Evolutionary conservation across 1,140 invertebrate species (phyloP), one percentile per base, ranked within the genome.

Genomic region (Drosophila bipectinata): DNA sequence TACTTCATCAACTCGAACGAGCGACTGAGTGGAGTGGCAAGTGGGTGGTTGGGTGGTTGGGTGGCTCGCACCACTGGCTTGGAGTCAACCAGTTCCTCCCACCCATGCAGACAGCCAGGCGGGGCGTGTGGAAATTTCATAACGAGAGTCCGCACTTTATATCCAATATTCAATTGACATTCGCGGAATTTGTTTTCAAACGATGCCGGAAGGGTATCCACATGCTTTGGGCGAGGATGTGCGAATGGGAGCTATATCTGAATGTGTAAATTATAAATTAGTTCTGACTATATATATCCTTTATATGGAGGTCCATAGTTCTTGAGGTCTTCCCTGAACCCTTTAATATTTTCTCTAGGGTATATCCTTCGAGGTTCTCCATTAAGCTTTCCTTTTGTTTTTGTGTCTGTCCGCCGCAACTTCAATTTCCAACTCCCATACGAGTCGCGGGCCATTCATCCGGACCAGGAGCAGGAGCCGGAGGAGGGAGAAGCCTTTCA

Each of bases 141-240:
- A 83, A 83, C 80, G 79, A 66, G 75, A 79, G 61, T 62, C 21
- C 39, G 44, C 63, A 54, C 52, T 82, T 69, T 84, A 84, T 84
- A 79, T 84, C 80, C 81, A 85, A 85, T 85, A 85, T 79, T 84
- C 81, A 84, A 84, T 84, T 85, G 81, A 84, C 81, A 84, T 84
- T 84, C 76, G 80, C 66, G 76, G 76, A 78, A 79, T 74, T 78
- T 61, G 60, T 54, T 83, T 62, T 39, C 77, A 41, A 51, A 18
- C 15, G 18, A 10, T 1, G n/a, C 34, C 0, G 1, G 7, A 3
- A 45, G 60, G 59, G 34, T 64, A 53, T 34, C 1, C 3, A 2
- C 9, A 15, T 9, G 24, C 21, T 44, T 0, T 8, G 2, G 15
- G 26, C 0, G 14, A 39, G 26, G 15, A 12, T 1, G 1, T 6